Percentiles rank a stretch among this genome's conserved stretches.
Conservation (phyloP, 2,113 vertebrate genomes). For the Lampris megalopsis region DNA sequence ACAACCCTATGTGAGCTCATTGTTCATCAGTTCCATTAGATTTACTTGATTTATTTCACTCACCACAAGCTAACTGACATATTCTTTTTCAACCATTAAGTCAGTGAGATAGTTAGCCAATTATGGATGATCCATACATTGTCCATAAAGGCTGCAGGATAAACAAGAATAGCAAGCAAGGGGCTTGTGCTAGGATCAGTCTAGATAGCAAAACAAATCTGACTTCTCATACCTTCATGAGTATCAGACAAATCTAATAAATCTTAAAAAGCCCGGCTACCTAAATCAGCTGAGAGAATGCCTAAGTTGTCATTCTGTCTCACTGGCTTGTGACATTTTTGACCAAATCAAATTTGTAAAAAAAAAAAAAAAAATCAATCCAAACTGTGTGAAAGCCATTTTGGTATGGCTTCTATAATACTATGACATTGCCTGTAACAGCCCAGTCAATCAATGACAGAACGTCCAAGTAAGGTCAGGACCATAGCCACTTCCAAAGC, state of each 20-base stretch:
- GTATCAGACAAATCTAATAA: background rate
- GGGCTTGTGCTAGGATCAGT: too few species aligned
- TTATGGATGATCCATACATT: too few species aligned
- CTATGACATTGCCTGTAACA: background rate
- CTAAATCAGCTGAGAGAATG: background rate
- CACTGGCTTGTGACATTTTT: background rate
- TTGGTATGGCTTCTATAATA: background rate
- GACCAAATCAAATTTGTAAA: background rate
- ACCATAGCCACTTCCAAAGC: too few species aligned
- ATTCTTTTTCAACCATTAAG: too few species aligned
- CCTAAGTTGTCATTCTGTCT: background rate
- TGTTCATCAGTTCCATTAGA: too few species aligned
- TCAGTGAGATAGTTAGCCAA: too few species aligned
- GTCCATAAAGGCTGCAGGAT: too few species aligned
- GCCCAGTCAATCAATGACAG: background rate
- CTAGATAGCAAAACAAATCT: too few species aligned
- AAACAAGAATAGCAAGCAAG: too few species aligned
- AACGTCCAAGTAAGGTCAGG: background rate
- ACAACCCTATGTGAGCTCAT: too few species aligned
- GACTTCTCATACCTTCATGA: background rate
- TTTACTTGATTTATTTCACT: too few species aligned
- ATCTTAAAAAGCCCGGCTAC: background rate
- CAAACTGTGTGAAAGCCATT: background rate
- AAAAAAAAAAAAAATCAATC: background rate
- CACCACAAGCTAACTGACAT: too few species aligned